Conservation (phyloP, 2,888 invertebrate genomes). For the Cetonia aurata region DNA sequence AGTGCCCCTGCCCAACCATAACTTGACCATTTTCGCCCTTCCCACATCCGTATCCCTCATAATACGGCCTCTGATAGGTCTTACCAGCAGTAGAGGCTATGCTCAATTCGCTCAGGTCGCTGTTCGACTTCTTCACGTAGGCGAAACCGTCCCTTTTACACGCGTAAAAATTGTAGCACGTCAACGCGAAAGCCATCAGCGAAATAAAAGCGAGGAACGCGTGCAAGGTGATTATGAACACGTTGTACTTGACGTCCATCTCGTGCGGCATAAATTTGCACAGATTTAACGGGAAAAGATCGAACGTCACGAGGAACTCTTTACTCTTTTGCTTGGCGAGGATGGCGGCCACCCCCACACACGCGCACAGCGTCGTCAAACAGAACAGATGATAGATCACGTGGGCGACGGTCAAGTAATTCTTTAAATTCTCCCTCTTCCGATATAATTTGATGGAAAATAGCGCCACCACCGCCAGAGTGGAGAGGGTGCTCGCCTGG, state of each 20-base stretch:
- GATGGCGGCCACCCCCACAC: constrained; percentile 70
- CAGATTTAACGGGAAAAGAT: constrained; percentile 39
- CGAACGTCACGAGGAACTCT: constrained; percentile 43
- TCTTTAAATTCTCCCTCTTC: constrained; percentile 61
- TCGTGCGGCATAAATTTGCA: constrained; percentile 68
- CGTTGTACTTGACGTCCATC: constrained; percentile 67
- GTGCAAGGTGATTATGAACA: constrained; percentile 69
- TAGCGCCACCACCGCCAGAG: constrained; percentile 67
- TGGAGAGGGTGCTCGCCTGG: constrained; percentile 68
- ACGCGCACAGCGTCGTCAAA: constrained; percentile 67
- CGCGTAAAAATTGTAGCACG: constrained; percentile 60
- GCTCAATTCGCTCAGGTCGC: constrained; percentile 64
- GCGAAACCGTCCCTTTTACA: constrained; percentile 60
- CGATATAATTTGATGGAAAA: constrained; percentile 63
- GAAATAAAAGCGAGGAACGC: constrained; percentile 67
- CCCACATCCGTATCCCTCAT: constrained; percentile 62
- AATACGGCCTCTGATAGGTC: constrained; percentile 57
- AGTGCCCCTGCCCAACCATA: constrained; percentile 46
- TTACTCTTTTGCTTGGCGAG: constrained; percentile 62
- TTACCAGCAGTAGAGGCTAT: constrained; percentile 53
- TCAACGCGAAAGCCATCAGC: constrained; percentile 65
- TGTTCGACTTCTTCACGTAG: constrained; percentile 64
- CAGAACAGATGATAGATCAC: constrained; percentile 69
- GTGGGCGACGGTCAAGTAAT: constrained; percentile 65
- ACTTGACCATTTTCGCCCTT: constrained; percentile 33